phyloP scores from a whole-genome alignment of 2,113 vertebrate genomes.

The Brevimyrus niger region DNA sequence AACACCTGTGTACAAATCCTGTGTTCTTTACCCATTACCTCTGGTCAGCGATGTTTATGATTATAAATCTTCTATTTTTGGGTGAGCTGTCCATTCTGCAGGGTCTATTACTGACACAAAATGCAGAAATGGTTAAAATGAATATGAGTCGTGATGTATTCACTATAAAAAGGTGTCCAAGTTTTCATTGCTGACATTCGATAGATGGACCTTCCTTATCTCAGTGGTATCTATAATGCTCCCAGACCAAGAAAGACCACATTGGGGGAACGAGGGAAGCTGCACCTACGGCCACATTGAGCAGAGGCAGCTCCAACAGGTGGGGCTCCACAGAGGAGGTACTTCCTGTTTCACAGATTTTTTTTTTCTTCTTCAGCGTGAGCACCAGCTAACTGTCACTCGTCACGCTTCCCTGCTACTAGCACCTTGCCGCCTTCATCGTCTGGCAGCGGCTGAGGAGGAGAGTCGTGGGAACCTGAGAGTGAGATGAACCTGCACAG shows the following conservation, averaged over 20 bases:
- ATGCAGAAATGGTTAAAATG: background rate
- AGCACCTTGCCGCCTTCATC: background rate
- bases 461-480: slow-evolving; percentile 5
- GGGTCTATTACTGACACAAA: background rate
- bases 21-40: background rate
- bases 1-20: background rate
- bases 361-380: background rate
- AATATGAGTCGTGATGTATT: background rate
- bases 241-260: no score
- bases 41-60: background rate
- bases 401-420: slow-evolving; percentile 7
- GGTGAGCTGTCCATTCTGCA: background rate
- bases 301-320: background rate
- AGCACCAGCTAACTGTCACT: slow-evolving; percentile 1
- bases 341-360: slow-evolving; percentile 13
- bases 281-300: background rate
- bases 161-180: background rate
- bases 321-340: slow-evolving; percentile 3
- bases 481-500: slow-evolving; percentile 22
- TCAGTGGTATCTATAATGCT: background rate
- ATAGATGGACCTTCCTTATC: background rate
- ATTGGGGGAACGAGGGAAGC: background rate
- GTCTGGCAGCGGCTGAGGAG: background rate
- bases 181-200: background rate
- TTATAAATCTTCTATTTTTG: background rate